Percentiles rank a stretch among this genome's conserved stretches.
Conservation (phyloP, 2,797 vertebrate species). For the Anableps anableps region DNA sequence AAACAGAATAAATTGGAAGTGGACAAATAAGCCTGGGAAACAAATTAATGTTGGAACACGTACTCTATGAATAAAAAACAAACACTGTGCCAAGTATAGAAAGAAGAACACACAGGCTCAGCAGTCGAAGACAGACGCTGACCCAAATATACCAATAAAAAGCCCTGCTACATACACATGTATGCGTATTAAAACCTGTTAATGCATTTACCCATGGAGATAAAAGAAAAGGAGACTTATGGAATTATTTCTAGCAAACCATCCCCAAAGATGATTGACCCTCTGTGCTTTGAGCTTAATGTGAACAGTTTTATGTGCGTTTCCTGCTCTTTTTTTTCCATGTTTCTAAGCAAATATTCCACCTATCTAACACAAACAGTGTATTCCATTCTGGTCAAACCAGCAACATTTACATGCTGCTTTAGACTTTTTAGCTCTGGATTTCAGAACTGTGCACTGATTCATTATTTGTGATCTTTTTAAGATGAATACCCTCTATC, state of each 20-base stretch:
- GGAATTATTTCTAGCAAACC: not conserved
- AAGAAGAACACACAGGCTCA: constrained; percentile 1
- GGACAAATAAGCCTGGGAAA: constrained; percentile 34
- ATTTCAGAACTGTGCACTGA: not conserved
- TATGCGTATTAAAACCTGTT: not conserved
- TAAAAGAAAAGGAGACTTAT: not conserved
- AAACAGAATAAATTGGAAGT: constrained; percentile 33
- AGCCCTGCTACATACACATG: not conserved
- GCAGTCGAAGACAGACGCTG: constrained; percentile 9
- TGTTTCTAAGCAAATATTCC: not conserved
- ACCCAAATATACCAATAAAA: constrained; percentile 5
- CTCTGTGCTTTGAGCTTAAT: not conserved
- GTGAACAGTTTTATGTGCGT: not conserved
- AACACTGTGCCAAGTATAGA: constrained; percentile 1
- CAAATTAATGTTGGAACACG: constrained; percentile 39
- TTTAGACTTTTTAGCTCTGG: not conserved
- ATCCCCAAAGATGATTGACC: too few relatives aligned
- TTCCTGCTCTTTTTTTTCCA: not conserved
- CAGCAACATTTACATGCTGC: not conserved
- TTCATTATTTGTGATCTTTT: not conserved
- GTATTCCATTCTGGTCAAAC: not conserved
- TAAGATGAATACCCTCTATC: not conserved
- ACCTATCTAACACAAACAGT: not conserved
- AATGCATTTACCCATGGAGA: not conserved
- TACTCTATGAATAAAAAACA: constrained; percentile 26